These are phyloP conservation scores for Brachyistius frenatus DNA, from an alignment of 2,113 vertebrate genomes.

Conservation along the genomic window DNA sequence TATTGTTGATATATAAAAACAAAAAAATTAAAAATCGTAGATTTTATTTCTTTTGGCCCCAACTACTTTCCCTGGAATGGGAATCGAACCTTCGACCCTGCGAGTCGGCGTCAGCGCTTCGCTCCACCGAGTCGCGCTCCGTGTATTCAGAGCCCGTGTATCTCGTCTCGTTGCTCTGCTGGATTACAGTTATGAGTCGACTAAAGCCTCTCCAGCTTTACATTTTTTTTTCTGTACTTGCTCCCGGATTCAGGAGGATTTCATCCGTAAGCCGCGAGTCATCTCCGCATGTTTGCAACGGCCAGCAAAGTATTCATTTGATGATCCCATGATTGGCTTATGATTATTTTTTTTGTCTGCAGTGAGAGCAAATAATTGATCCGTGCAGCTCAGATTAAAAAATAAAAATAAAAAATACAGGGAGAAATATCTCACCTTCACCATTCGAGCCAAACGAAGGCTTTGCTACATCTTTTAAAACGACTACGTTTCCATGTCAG, in stretches of 20 bases:
- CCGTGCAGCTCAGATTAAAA: neutral
- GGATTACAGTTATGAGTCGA: slow-evolving; percentile 50
- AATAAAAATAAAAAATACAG: too few relatives aligned
- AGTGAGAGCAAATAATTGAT: neutral
- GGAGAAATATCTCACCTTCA: too few relatives aligned
- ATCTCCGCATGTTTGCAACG: slow-evolving; percentile 19
- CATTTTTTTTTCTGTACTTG: slow-evolving; percentile 20
- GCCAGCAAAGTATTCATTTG: neutral
- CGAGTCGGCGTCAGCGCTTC: neutral
- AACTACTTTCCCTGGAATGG: neutral
- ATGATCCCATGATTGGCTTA: neutral
- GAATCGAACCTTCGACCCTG: slow-evolving; percentile 24
- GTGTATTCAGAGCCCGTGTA: slow-evolving; percentile 22
- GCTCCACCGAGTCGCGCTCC: neutral
- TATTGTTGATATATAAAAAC: too few relatives aligned
- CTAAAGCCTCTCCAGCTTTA: slow-evolving; percentile 38
- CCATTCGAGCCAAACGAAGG: too few relatives aligned
- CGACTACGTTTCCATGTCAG: neutral
- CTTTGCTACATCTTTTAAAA: neutral
- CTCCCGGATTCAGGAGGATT: slow-evolving; percentile 40
- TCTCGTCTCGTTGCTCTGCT: slow-evolving; percentile 19
- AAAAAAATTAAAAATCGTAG: too few relatives aligned
- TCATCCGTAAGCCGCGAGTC: slow-evolving; percentile 33
- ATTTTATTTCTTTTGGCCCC: neutral
- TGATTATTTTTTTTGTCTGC: too few relatives aligned